These are phyloP conservation scores for Pandemis heparana DNA, from an alignment of 2,888 invertebrate genomes.

Conservation along the genomic window DNA sequence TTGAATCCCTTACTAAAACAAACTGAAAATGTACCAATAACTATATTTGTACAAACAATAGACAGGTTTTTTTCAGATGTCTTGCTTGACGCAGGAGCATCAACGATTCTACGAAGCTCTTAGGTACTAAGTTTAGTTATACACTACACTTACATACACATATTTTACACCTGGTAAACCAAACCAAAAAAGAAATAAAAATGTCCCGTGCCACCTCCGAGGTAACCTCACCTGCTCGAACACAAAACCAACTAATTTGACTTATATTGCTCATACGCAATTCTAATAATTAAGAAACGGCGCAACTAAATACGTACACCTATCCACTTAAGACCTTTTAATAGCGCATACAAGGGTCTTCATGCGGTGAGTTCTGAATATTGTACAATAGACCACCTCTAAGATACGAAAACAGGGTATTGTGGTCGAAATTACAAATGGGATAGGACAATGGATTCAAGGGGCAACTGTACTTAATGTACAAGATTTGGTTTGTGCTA, in stretches of 20 bases:
- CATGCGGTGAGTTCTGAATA: slow-evolving; percentile 47
- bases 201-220: slow-evolving; percentile 57
- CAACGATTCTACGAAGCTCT: not conserved
- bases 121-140: not conserved
- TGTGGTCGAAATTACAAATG: slow-evolving; percentile 40
- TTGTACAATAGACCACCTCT: slow-evolving; percentile 68
- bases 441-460: slow-evolving; percentile 30
- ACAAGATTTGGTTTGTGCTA: slow-evolving; percentile 4
- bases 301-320: not conserved
- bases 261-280: slow-evolving; percentile 59
- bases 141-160: not conserved
- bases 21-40: too few relatives aligned
- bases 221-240: slow-evolving; percentile 56
- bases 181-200: slow-evolving; percentile 46
- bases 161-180: not conserved
- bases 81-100: too few relatives aligned
- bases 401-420: slow-evolving; percentile 48
- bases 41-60: too few relatives aligned
- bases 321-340: slow-evolving; percentile 15
- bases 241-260: slow-evolving; percentile 70
- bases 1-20: too few relatives aligned
- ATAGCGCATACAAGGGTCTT: slow-evolving; percentile 21
- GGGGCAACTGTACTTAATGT: slow-evolving; percentile 39
- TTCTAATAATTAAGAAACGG: not conserved
- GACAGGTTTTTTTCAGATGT: too few relatives aligned